phyloP scores from a whole-genome alignment of 1,140 invertebrate species.

The Pantala flavescens region DNA sequence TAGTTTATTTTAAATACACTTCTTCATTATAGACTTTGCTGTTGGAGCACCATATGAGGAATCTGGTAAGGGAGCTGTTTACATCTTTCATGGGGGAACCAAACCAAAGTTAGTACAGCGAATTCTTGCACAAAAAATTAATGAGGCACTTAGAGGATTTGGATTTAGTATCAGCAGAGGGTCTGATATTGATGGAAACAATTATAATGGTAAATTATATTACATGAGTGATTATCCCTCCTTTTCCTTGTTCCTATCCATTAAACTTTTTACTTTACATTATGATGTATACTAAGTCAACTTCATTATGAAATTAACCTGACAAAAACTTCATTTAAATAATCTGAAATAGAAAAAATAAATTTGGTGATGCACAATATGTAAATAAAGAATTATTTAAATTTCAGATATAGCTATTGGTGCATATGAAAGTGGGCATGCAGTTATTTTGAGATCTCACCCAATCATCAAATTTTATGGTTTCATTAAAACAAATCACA shows the following conservation, averaged over 20 bases:
- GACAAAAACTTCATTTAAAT: no score
- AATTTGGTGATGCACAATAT: no score
- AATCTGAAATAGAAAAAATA: no score
- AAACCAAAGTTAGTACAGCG: constrained; percentile 34
- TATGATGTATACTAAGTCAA: no score
- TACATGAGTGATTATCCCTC: no score
- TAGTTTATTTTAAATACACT: not conserved
- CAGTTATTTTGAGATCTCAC: constrained; percentile 16
- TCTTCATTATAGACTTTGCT: constrained; percentile 43
- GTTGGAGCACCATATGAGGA: constrained; percentile 57
- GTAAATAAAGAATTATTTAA: not conserved
- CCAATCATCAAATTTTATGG: constrained; percentile 16
- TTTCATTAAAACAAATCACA: constrained; percentile 14
- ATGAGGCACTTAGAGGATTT: constrained; percentile 37
- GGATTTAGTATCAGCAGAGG: constrained; percentile 53
- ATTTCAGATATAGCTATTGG: constrained; percentile 21
- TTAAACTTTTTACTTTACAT: no score
- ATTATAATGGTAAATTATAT: constrained; percentile 40
- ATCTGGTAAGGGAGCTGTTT: constrained; percentile 43
- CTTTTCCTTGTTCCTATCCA: not conserved
- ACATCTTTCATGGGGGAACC: constrained; percentile 53
- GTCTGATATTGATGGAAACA: constrained; percentile 50
- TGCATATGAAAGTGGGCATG: constrained; percentile 19
- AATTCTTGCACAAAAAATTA: constrained; percentile 33
- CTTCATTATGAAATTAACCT: no score